These are phyloP conservation scores for Columba guinea DNA, from an alignment of 2,797 vertebrate genomes.

Conservation along the genomic window DNA sequence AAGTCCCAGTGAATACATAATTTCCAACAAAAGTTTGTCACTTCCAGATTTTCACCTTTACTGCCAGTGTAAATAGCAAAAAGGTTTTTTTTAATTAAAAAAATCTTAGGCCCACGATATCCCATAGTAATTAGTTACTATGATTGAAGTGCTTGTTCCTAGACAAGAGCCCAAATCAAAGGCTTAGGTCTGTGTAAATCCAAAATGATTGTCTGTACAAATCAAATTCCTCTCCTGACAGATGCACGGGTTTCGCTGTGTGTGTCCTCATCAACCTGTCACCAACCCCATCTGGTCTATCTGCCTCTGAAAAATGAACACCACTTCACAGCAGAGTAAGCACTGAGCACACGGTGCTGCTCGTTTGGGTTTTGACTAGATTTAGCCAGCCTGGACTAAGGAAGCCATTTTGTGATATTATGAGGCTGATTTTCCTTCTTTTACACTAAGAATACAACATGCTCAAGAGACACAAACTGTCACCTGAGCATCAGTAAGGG, in stretches of 20 bases:
- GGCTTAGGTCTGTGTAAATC: not conserved
- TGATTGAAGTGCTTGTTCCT: not conserved
- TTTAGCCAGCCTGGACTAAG: not conserved
- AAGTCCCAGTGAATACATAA: not conserved
- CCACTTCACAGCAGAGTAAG: rapidly evolving
- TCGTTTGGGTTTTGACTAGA: not conserved
- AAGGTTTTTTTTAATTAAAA: not conserved
- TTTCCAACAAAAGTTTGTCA: not conserved
- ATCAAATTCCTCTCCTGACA: not conserved
- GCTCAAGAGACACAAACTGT: not conserved
- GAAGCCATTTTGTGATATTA: not conserved
- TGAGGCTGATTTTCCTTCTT: not conserved
- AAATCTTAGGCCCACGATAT: not conserved
- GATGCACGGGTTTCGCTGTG: not conserved
- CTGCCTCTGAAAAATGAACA: not conserved
- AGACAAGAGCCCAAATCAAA: not conserved
- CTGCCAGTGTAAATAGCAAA: not conserved
- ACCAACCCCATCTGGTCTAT: not conserved
- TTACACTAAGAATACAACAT: not conserved
- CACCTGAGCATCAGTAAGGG: not conserved
- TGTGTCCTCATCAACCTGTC: not conserved
- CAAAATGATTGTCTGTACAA: not conserved
- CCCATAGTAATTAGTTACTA: not conserved
- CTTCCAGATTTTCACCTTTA: not conserved
- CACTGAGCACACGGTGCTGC: not conserved